phyloP scores from a whole-genome alignment of 2,113 vertebrate genomes.

The Anhinga anhinga region DNA sequence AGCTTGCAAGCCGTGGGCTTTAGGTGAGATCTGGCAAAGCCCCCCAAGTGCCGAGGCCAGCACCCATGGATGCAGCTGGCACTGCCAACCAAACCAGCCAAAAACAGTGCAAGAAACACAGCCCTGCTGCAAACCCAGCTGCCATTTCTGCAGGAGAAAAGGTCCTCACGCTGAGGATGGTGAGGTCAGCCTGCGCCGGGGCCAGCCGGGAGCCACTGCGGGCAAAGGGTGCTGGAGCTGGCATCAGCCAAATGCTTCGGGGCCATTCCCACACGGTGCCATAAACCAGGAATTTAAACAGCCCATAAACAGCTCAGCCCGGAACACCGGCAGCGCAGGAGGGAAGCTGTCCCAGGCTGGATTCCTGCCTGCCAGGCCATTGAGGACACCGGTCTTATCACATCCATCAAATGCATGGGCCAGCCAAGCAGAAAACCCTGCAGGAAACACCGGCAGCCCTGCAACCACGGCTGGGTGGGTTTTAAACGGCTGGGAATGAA shows the following conservation, averaged over 20 bases:
- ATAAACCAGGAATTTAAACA: neutral
- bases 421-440: neutral
- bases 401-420: neutral
- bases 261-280: neutral
- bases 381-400: neutral
- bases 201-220: fast-evolving
- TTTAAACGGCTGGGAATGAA: neutral
- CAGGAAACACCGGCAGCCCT: neutral
- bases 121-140: neutral
- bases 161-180: neutral
- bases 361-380: fast-evolving
- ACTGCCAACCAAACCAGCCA: neutral
- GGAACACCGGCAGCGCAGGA: neutral
- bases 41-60: fast-evolving
- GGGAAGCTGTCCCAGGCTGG: neutral
- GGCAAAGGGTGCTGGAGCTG: neutral
- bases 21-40: neutral
- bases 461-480: neutral
- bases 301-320: neutral
- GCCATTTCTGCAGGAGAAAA: neutral
- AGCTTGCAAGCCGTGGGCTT: fast-evolving
- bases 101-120: fast-evolving
- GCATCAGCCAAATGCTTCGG: neutral
- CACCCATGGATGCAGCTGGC: neutral
- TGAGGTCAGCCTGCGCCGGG: neutral